These are phyloP conservation scores for Margaritifera margaritifera DNA, from an alignment of 2,888 invertebrate genomes.

Conservation along the genomic window DNA sequence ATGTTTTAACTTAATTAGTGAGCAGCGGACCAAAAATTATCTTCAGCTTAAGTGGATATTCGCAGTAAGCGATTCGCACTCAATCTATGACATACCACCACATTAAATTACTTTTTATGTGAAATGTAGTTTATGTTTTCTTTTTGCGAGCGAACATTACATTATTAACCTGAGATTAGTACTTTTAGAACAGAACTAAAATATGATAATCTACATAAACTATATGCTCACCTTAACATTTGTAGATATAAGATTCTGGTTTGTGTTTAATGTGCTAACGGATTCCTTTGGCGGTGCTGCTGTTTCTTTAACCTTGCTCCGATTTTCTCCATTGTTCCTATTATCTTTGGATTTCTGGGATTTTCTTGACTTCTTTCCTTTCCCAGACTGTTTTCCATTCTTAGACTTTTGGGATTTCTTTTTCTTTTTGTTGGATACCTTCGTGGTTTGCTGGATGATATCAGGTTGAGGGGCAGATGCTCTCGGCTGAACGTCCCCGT, in stretches of 20 bases:
- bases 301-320: conserved; percentile 5
- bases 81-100: too few species aligned
- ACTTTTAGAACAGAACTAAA: neutral
- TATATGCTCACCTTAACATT: too few species aligned
- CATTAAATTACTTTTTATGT: too few species aligned
- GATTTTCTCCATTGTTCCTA: too few species aligned
- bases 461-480: neutral
- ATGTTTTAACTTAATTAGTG: too few species aligned
- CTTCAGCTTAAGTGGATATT: too few species aligned
- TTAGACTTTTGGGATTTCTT: conserved; percentile 27
- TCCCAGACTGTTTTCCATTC: conserved; percentile 33
- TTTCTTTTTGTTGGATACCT: conserved; percentile 16
- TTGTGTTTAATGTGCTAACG: neutral
- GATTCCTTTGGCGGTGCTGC: neutral
- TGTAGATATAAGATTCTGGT: too few species aligned
- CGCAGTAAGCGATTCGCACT: too few species aligned
- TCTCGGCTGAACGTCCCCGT: neutral
- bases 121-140: too few species aligned
- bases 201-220: too few species aligned
- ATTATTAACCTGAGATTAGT: neutral
- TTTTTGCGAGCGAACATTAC: too few species aligned
- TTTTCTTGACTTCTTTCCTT: conserved; percentile 32
- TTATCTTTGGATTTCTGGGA: conserved; percentile 28
- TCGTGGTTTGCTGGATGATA: conserved; percentile 9
- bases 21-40: too few species aligned